Evolutionary conservation across 2,888 invertebrate species (phyloP), one percentile per base, ranked within the genome.

Genomic region (Ichneumoninae sp.): DNA sequence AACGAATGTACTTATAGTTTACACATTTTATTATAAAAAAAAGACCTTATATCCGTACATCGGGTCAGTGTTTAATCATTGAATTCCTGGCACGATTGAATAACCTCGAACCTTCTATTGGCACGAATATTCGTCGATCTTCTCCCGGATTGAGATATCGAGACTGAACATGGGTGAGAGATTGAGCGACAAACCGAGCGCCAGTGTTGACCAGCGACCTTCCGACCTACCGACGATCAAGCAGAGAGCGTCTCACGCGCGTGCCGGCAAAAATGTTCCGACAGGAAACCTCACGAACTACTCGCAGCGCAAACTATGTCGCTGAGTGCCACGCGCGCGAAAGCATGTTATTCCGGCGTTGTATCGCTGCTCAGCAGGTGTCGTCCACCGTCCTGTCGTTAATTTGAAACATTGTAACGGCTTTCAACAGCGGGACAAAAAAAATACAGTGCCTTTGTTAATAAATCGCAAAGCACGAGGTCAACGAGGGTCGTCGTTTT

Each of bases 341-440:
- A 13, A 26, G 26, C 1, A 26, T 1, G 22, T 7, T 7, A 40
- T 26, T 50, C 66, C 65, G 40, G 16, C 66, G 66, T 66, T 66
- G 19, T 66, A 65, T 66, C 40, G 5, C n/a, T 22, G 54, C 44
- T 70, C 44, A 54, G 65, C 83, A 79, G 60, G 75, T 83, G 74
- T 76, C 70, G 54, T 75, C 66, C 60, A 40, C 30, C 62, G 6
- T 47, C 19, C 22, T 74, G 62, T 75, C 74, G 70, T 26, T 65
- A 75, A 16, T 79, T 84, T 79, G 30, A 84, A 84, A 66, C 10
- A 65, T 71, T 30, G 13, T 33, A 84, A 84, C 84, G 84, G 79
- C 30, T 84, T 79, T 84, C 5, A 40, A 13, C 7, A 66, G 60
- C 66, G 50, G 19, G 33, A 26, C 36, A 71, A 70, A 40, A n/a